A percentile compares a stretch with the other conserved stretches of the same genome.
These are phyloP conservation scores for Seriola aureovittata DNA, from an alignment of 2,113 vertebrate genomes.

Conservation along the genomic window DNA sequence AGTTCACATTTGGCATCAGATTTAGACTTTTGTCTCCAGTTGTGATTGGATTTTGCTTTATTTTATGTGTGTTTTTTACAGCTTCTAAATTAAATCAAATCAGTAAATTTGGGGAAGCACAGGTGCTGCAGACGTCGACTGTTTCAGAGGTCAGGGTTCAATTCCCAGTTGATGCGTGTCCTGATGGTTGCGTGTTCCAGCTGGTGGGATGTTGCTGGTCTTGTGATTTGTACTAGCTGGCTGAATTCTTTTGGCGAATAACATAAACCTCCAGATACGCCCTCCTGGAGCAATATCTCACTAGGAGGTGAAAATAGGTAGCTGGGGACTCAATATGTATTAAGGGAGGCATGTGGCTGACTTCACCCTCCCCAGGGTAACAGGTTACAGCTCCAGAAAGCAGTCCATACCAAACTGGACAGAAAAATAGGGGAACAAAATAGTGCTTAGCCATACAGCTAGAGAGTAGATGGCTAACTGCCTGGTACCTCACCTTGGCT, in stretches of 20 bases:
- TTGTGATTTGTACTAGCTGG: neutral
- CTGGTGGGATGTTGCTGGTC: neutral
- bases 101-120: neutral
- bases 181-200: neutral
- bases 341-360: constrained; percentile 26
- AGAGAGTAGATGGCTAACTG: neutral
- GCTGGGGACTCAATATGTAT: neutral
- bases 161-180: neutral
- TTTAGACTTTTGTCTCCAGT: neutral
- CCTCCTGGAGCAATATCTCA: neutral
- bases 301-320: constrained; percentile 16
- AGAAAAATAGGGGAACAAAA: neutral
- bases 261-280: neutral
- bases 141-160: neutral
- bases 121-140: neutral
- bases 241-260: neutral
- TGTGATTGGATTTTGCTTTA: neutral
- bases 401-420: neutral
- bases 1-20: neutral
- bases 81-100: neutral
- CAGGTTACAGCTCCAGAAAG: constrained; percentile 23
- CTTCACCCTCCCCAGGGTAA: constrained; percentile 29
- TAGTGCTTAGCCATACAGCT: neutral
- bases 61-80: neutral
- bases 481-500: neutral